These are phyloP conservation scores for Berghia stephanieae DNA, from an alignment of 1,140 invertebrate species.

Conservation along the genomic window DNA sequence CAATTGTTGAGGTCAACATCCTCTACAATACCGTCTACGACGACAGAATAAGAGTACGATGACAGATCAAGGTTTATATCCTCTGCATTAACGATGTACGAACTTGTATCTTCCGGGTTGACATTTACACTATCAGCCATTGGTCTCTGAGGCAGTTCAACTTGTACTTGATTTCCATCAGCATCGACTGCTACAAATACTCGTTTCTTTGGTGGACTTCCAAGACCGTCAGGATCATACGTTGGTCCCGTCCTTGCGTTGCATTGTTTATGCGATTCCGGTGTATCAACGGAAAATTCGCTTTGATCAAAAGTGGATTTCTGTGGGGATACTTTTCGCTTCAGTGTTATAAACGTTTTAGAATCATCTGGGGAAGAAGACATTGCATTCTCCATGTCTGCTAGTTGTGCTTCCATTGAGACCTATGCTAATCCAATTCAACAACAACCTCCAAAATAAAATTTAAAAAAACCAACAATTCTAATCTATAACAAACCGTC, in stretches of 20 bases:
- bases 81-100: conserved; percentile 30
- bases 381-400: too few species aligned
- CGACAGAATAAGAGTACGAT: conserved; percentile 31
- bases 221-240: conserved; percentile 14
- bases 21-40: conserved; percentile 30
- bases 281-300: conserved; percentile 3
- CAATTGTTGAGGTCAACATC: conserved; percentile 34
- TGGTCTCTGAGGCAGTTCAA: conserved; percentile 24
- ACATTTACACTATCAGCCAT: conserved; percentile 27
- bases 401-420: too few species aligned
- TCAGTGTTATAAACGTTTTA: conserved; percentile 27
- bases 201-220: conserved; percentile 27
- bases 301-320: conserved; percentile 4
- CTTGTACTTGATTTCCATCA: conserved; percentile 30
- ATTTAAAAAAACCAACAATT: too few species aligned
- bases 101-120: conserved; percentile 25
- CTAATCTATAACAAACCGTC: too few species aligned
- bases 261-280: conserved; percentile 10
- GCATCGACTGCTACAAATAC: conserved; percentile 27
- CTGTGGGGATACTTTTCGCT: conserved; percentile 26
- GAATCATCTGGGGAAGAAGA: conserved; percentile 13
- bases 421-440: too few species aligned
- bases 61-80: conserved; percentile 31
- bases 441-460: too few species aligned
- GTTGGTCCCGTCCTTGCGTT: not conserved